Conservation (phyloP, 1,140 invertebrate species). For the Arctopsyche grandis region DNA sequence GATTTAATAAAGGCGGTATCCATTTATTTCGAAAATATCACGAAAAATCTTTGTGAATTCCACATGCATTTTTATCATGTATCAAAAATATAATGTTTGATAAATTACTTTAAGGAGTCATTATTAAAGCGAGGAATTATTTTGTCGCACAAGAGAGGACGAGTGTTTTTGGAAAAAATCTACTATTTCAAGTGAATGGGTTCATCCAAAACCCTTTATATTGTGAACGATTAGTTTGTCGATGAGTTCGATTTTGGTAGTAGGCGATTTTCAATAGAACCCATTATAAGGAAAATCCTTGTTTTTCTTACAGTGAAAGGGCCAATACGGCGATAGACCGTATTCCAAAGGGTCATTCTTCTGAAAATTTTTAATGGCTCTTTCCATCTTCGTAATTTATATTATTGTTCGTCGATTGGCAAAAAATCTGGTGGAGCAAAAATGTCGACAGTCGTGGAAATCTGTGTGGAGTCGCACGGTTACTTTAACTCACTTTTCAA, state of each 20-base stretch:
- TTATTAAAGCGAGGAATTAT: not conserved
- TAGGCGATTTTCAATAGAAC: not conserved
- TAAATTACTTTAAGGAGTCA: too few species aligned
- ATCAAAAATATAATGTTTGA: not conserved
- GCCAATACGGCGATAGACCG: not conserved
- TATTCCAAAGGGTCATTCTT: conserved; percentile 9
- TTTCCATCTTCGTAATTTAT: not conserved
- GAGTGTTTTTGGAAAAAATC: not conserved
- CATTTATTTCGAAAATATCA: conserved; percentile 7
- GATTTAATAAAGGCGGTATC: conserved; percentile 5
- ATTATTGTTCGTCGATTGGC: not conserved
- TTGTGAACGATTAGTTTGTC: not conserved
- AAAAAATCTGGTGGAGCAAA: not conserved
- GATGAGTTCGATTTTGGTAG: not conserved
- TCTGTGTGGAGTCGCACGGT: conserved; percentile 12
- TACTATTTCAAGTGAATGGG: not conserved
- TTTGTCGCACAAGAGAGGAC: not conserved
- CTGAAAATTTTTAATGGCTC: conserved; percentile 20
- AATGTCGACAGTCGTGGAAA: not conserved
- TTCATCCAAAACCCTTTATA: not conserved
- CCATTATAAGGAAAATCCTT: not conserved
- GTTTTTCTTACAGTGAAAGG: not conserved
- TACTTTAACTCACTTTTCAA: conserved; percentile 24
- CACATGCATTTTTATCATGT: not conserved
- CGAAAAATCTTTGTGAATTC: not conserved